Evolutionary conservation across 92 coral and sea anemone genomes (phyloP), one percentile per base, ranked within the genome.

Genomic region (Montipora capitata): DNA sequence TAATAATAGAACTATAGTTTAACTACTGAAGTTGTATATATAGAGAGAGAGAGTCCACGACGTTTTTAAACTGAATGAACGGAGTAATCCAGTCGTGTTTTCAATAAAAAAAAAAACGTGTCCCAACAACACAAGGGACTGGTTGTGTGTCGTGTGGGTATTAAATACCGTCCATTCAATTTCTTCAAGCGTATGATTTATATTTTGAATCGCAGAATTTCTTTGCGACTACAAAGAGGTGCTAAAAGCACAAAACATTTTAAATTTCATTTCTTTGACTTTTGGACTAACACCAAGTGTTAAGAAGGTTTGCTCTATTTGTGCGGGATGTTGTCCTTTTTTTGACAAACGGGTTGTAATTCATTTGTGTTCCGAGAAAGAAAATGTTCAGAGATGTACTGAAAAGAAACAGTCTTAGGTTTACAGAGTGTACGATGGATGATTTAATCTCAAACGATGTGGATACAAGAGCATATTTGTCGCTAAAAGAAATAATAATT

Each of bases 391-490:
- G 35, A 41, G 76, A 49, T 65, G 63, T 39, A 10, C 52, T 48
- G 10, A 41, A 66, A 66, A 68, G 10, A 27, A 74, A 77, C 56
- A 15, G 54, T 61, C 15, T 70, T 68, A 38, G 71, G 80, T 54
- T 39, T 7, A 83, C 87, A 15, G 62, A 72, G 61, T 83, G 87
- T 83, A 72, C 62, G 14, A 72, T 83, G 72, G 87, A 42, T 83
- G 87, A 57, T 83, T 82, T 82, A 71, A 71, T 71, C 74, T 72
- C 48, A 72, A 83, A 57, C 42, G 58, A 45, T 73, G 78, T 58
- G 58, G 79, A 73, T 58, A 72, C 35, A 58, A 73, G 87, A 83
- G 84, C 87, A 81, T 92, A 89, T 93, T 93, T 93, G 96, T 93
- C 88, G 95, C 80, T 86, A 74, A 88, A 70, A 79, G 75, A 54